phyloP scores from a whole-genome alignment of 2,113 vertebrate species.

The Eira barbara region DNA sequence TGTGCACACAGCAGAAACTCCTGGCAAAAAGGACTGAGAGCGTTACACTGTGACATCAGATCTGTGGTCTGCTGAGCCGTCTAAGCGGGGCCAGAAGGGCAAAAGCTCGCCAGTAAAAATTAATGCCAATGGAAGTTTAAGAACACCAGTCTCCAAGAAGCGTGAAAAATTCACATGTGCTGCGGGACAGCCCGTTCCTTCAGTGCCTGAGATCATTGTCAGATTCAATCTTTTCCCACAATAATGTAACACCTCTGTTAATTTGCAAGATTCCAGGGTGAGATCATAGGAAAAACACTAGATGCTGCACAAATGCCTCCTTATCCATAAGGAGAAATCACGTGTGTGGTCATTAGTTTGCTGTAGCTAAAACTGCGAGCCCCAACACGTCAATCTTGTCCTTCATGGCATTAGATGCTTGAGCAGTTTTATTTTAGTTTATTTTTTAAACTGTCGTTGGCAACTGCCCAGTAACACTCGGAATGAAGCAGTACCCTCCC shows the following conservation, averaged over 20 bases:
- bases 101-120: not conserved
- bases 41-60: slow-evolving; percentile 44
- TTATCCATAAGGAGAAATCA: not conserved
- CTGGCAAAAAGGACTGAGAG: slow-evolving; percentile 58
- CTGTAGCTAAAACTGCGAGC: not conserved
- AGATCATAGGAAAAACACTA: slow-evolving; percentile 66
- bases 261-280: slow-evolving; percentile 46
- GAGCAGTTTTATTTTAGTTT: slow-evolving; percentile 7
- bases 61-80: slow-evolving; percentile 44
- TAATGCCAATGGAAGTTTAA: not conserved
- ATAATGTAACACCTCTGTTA: slow-evolving; percentile 58
- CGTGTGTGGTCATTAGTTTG: not conserved
- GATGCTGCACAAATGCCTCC: slow-evolving; percentile 43
- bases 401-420: not conserved
- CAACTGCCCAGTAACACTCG: not conserved
- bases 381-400: not conserved
- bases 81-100: not conserved
- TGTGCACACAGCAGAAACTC: slow-evolving; percentile 55
- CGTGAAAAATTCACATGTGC: slow-evolving; percentile 18
- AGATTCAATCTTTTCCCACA: slow-evolving; percentile 41
- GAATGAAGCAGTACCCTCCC: not conserved
- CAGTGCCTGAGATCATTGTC: not conserved
- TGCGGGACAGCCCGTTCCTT: slow-evolving; percentile 51
- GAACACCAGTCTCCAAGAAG: not conserved
- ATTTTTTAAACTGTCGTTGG: slow-evolving; percentile 9